These are phyloP conservation scores for Cyaniris semiargus DNA, from an alignment of 2,888 invertebrate species.

Conservation along the genomic window DNA sequence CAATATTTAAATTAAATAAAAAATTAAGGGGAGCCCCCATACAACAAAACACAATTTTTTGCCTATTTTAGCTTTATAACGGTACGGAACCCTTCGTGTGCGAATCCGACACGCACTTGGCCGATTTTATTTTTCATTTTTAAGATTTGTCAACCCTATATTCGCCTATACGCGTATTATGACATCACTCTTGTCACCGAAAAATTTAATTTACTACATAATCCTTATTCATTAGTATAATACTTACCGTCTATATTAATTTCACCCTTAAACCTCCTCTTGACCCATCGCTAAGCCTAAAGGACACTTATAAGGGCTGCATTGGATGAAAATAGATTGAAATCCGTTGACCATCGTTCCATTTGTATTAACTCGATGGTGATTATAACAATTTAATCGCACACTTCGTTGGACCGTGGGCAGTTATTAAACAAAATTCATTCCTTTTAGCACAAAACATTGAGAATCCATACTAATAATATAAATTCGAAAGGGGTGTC, in stretches of 20 bases:
- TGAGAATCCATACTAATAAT: too few relatives aligned
- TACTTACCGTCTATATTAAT: slow-evolving; percentile 5
- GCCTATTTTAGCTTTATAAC: too few relatives aligned
- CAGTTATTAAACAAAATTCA: too few relatives aligned
- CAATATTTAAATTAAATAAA: too few relatives aligned
- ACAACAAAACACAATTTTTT: too few relatives aligned
- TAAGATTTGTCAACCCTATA: not conserved
- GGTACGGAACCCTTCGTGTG: too few relatives aligned
- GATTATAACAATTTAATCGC: not conserved
- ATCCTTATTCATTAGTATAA: not conserved
- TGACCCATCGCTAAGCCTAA: not conserved
- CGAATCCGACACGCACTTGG: too few relatives aligned
- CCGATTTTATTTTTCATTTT: too few relatives aligned
- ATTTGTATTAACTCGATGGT: not conserved
- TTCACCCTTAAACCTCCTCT: not conserved
- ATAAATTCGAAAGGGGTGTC: too few relatives aligned
- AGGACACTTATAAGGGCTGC: not conserved
- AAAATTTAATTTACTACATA: slow-evolving; percentile 2
- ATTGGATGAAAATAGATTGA: not conserved
- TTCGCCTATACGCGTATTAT: not conserved
- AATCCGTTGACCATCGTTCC: not conserved
- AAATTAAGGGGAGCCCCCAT: too few relatives aligned
- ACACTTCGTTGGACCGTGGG: not conserved
- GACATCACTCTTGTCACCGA: not conserved
- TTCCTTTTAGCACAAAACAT: too few relatives aligned